Evolutionary conservation across 2,888 invertebrate genomes (phyloP).

Genomic region (Salticus scenicus): DNA sequence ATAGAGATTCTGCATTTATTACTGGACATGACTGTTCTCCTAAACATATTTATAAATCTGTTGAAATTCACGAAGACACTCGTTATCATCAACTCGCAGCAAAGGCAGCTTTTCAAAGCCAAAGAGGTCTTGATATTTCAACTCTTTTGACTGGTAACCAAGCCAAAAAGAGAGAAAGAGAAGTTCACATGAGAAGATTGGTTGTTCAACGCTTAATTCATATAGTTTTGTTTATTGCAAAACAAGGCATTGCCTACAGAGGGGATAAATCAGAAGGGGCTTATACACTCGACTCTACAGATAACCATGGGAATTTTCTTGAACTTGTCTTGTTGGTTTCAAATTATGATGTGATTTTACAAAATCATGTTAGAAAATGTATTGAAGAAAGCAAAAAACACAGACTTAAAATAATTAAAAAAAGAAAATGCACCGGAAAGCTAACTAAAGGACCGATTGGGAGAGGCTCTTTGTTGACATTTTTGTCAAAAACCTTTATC

Average conservation of each 20-base stretch:
- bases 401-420: constrained; percentile 8
- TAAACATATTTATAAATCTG: too few species aligned
- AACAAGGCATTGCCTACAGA: neutral
- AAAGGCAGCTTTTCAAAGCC: neutral
- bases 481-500: neutral
- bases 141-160: neutral
- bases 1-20: too few species aligned
- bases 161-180: constrained; percentile 3
- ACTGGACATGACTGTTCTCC: too few species aligned
- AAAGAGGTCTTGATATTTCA: neutral
- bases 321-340: neutral
- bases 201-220: neutral
- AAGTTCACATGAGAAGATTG: neutral
- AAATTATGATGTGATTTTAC: neutral
- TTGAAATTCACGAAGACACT: too few species aligned
- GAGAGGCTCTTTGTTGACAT: too few species aligned
- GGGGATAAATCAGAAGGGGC: constrained; percentile 2
- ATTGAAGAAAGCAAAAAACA: constrained; percentile 3
- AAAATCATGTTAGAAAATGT: constrained; percentile 7
- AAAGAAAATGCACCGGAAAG: too few species aligned
- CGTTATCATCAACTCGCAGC: too few species aligned
- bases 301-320: constrained; percentile 9
- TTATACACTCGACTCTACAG: neutral
- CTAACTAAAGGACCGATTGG: too few species aligned
- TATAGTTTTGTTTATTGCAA: constrained; percentile 11